Percentiles rank a stretch among this genome's conserved stretches.
These are phyloP conservation scores for Euschistus heros DNA, from an alignment of 1,140 invertebrate genomes.

Conservation along the genomic window DNA sequence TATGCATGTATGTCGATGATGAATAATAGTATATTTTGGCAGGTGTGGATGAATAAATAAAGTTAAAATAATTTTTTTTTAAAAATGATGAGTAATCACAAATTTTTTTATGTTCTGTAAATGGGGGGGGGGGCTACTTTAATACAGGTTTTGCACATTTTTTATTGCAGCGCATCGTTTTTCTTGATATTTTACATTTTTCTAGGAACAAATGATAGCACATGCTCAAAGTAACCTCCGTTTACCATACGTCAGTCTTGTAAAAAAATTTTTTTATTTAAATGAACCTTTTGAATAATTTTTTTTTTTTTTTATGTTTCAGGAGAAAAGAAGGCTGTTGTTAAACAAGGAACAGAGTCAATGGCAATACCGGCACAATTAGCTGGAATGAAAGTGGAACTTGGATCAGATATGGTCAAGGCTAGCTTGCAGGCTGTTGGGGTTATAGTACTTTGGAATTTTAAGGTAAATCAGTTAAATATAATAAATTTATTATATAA, in stretches of 20 bases:
- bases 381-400: slow-evolving; percentile 54
- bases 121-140: no score
- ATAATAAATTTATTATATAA: slow-evolving; percentile 14
- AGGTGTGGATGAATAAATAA: no score
- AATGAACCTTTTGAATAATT: neutral
- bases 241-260: no score
- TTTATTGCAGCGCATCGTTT: no score
- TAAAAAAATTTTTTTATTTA: neutral
- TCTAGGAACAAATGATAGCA: no score
- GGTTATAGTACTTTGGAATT: slow-evolving; percentile 61
- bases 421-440: slow-evolving; percentile 55
- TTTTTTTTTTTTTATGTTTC: slow-evolving; percentile 27
- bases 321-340: slow-evolving; percentile 42
- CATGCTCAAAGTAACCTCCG: neutral
- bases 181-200: no score
- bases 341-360: slow-evolving; percentile 43
- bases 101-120: no score
- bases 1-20: no score
- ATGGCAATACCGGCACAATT: slow-evolving; percentile 56
- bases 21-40: no score
- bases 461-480: slow-evolving; percentile 30
- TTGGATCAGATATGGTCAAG: slow-evolving; percentile 53
- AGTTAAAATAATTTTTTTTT: no score
- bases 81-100: no score
- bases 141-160: no score